phyloP scores from a whole-genome alignment of 2,113 vertebrate genomes.

The Erythrocercus mccallii region DNA sequence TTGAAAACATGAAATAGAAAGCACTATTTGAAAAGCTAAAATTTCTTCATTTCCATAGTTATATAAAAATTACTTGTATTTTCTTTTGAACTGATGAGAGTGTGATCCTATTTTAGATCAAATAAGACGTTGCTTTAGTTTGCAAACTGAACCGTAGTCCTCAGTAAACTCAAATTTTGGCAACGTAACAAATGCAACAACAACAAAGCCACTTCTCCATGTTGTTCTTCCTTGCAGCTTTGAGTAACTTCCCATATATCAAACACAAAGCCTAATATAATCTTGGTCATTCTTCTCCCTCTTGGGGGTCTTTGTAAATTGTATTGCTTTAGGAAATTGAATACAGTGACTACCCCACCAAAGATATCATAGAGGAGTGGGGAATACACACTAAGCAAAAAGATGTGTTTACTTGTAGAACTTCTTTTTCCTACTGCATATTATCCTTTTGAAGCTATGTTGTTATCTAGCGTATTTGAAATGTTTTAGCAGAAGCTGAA shows the following conservation, averaged over 20 bases:
- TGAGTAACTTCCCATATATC: constrained; percentile 51
- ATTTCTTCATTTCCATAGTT: not conserved
- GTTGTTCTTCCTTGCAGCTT: constrained; percentile 37
- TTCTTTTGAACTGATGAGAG: not conserved
- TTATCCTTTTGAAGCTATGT: not conserved
- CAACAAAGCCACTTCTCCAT: constrained; percentile 38
- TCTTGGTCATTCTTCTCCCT: not conserved
- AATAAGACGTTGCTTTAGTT: constrained; percentile 2
- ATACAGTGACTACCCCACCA: not conserved
- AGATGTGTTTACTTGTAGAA: not conserved
- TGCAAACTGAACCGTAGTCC: not conserved
- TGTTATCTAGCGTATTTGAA: not conserved
- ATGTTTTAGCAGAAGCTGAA: not conserved
- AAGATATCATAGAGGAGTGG: not conserved
- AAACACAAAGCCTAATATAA: constrained; percentile 46
- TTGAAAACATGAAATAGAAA: not conserved
- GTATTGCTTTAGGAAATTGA: constrained; percentile 5
- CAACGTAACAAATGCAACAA: constrained; percentile 52
- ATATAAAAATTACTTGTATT: not conserved
- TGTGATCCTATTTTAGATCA: constrained; percentile 53
- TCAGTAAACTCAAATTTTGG: constrained; percentile 47
- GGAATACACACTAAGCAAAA: not conserved
- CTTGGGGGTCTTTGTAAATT: constrained; percentile 38
- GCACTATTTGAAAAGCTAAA: not conserved
- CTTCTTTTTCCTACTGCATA: not conserved